Evolutionary conservation across 2,113 vertebrate species (phyloP), one percentile per base, ranked within the genome.

Genomic region (Emberiza fucata): DNA sequence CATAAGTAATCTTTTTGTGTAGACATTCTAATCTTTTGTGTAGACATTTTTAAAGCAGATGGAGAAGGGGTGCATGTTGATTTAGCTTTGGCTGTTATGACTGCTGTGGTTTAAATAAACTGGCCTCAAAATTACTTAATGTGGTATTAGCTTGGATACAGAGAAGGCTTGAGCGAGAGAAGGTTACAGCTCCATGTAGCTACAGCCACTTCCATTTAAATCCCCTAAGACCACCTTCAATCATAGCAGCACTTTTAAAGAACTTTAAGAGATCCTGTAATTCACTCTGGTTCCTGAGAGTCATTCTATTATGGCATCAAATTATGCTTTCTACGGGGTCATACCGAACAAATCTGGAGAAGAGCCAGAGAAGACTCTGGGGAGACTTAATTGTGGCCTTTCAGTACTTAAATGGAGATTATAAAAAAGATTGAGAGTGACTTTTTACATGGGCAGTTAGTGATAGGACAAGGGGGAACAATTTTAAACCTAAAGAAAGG

Each of bases 41-140:
- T 81, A 95, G 84, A 87, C 37, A 60, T 68, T 82, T 42, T 77
- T 86, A 65, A 75, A 70, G 40, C 39, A 76, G 81, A 54, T 73
- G 59, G 42, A 88, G 57, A 83, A 88, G 20, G 35, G 20, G 17
- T 5, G 2, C 45, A 48, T 82, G 63, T 57, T 89, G 72, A 63
- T 82, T 94, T 87, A 86, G 8, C 45, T 92, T 77, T 59, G 68
- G 27, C 33, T 88, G 33, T 80, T 90, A 95, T 93, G n/a, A 86
- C 69, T 92, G 54, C 59, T 82, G 61, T 72, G 50, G 56, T 80
- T 95, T 80, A 77, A 95, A 90, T 83, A 93, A 85, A 92, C 75
- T 80, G 42, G 22, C 59, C 39, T 93, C 33, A 88, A 42, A 85
- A 75, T 80, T 68, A 68, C 17, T 94, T 90, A 75, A 50, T 1